Evolutionary conservation across 2,113 vertebrate species (phyloP).

Genomic region (Nothocercus nigrocapillus): DNA sequence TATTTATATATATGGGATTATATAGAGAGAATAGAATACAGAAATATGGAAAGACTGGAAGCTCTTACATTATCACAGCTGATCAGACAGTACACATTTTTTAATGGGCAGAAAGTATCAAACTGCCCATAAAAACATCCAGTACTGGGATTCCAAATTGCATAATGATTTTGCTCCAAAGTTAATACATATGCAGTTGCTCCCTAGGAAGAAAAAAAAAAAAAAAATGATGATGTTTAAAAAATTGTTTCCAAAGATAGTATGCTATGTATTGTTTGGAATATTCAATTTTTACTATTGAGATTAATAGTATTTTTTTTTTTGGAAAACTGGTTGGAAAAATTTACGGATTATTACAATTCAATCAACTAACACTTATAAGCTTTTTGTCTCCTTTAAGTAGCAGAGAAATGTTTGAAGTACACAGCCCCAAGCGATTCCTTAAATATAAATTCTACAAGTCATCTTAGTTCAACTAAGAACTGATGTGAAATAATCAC

Average conservation of each 20-base stretch:
- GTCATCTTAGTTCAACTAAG: background rate
- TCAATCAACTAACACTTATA: background rate
- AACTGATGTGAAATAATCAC: background rate
- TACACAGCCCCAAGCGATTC: background rate
- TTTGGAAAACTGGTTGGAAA: background rate
- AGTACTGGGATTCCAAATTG: conserved; percentile 95
- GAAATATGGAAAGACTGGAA: background rate
- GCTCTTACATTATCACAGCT: conserved; percentile 91
- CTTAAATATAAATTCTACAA: background rate
- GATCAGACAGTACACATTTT: conserved; percentile 89
- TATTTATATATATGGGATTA: too few species aligned
- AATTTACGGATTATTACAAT: background rate
- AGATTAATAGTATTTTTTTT: background rate
- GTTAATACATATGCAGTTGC: conserved; percentile 92
- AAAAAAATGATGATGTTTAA: background rate
- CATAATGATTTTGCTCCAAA: conserved; percentile 87
- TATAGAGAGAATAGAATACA: background rate
- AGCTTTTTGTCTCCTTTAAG: rapidly evolving
- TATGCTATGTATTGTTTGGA: background rate
- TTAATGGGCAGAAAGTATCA: conserved; percentile 95
- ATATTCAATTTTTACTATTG: background rate
- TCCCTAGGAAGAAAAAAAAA: conserved; percentile 78
- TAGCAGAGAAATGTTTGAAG: background rate
- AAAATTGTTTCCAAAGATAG: background rate
- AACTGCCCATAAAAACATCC: conserved; percentile 91